Evolutionary conservation across 1,140 invertebrate genomes (phyloP), one percentile per base, ranked within the genome.

Genomic region (Leptopilina boulardi): DNA sequence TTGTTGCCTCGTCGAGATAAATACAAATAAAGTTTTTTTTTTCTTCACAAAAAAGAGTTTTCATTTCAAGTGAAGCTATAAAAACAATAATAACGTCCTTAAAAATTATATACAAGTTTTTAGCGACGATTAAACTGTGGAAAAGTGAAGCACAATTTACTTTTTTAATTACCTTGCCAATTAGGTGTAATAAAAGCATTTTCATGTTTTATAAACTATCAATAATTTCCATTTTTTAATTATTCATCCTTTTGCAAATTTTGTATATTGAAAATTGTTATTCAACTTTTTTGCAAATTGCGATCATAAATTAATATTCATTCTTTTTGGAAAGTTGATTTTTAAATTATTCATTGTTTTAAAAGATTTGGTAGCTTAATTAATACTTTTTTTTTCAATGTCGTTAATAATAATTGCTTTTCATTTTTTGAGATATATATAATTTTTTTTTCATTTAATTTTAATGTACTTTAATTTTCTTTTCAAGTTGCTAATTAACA

Each of bases 71-170:
- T 13, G 15, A 47, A 47, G 11, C 15, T 2, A 15, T 47, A 47
- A 47, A 47, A 47, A 47, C 44, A 47, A 47, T 47, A 47, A 47
- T 47, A 47, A 15, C 44, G 44, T 47, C 44, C 44, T 47, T 47
- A 47, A 47, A 15, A 47, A 47, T 47, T 47, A 47, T 47, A 47
- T 47, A 3, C 44, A 15, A 47, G 11, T 47, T 47, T 47, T 47
- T 15, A 47, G 15, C 15, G 44, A 15, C 13, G 44, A 47, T 47
- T 47, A 47, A 15, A 47, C 44, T 0, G 1, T 15, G 15, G 13
- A 15, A 47, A 47, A 47, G 44, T 47, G 44, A n/a, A n/a, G 44
- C 13, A 47, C 4, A 47, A 11, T 47, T 47, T 47, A n/a, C 26
- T 47, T 47, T 47, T 15, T 11, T 47, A 47, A 47, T 47, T 47